Conservation (phyloP, 2,113 vertebrate species). For the Tyrannus savana region DNA sequence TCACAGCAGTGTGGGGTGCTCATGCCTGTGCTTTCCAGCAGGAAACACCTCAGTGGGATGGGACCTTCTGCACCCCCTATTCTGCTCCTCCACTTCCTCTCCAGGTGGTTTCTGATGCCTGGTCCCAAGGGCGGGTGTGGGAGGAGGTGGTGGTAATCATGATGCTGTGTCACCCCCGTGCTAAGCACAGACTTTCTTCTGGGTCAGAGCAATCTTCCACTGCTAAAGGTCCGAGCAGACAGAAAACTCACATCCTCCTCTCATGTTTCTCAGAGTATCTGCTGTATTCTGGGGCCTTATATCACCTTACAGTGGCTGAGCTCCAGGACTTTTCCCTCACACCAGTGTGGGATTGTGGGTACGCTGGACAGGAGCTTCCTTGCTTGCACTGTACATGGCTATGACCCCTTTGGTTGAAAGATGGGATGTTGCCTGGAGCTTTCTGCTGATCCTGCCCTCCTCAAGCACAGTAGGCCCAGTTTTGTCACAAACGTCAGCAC, state of each 20-base stretch:
- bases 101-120: not conserved
- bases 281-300: not conserved
- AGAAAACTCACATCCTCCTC: not conserved
- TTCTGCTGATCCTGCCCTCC: not conserved
- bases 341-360: not conserved
- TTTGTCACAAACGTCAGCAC: slow-evolving; percentile 20
- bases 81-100: not conserved
- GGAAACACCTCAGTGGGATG: rapidly evolving
- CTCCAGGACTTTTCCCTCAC: not conserved
- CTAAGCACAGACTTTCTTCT: not conserved
- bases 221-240: not conserved
- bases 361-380: not conserved
- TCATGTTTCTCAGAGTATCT: rapidly evolving
- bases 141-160: not conserved
- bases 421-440: not conserved
- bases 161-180: not conserved
- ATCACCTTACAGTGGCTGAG: not conserved
- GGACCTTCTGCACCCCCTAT: not conserved
- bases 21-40: not conserved
- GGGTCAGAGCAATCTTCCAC: not conserved
- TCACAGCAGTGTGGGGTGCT: not conserved
- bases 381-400: not conserved
- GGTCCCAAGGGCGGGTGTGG: rapidly evolving
- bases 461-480: not conserved
- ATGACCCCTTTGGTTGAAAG: not conserved